A percentile compares a stretch with the other conserved stretches of the same genome.
These are phyloP conservation scores for Ladona fulva DNA, from an alignment of 1,140 invertebrate genomes.

Conservation along the genomic window DNA sequence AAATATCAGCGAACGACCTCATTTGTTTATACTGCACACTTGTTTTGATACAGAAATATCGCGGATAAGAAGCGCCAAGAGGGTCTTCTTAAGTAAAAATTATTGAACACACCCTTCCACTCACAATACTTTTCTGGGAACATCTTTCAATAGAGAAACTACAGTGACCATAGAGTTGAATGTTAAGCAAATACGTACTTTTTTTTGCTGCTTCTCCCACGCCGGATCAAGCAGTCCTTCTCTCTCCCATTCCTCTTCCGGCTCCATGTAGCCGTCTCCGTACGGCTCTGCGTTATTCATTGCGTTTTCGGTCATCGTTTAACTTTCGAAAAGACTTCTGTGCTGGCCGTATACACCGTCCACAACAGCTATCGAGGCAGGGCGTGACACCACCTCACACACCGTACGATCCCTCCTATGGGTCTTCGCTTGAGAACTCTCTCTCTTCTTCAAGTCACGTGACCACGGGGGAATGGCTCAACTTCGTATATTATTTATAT, in stretches of 20 bases:
- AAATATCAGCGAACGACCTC: too few species aligned
- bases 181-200: conserved; percentile 55
- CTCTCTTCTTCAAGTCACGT: not conserved
- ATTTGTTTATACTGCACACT: too few species aligned
- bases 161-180: too few species aligned
- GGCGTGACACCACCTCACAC: conserved; percentile 21
- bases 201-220: conserved; percentile 99
- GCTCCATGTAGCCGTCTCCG: conserved; percentile 91
- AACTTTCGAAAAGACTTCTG: conserved; percentile 13
- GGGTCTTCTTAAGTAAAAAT: too few species aligned
- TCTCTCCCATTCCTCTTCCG: conserved; percentile 98
- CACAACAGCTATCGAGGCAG: conserved; percentile 19
- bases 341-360: conserved; percentile 15
- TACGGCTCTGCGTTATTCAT: conserved; percentile 44
- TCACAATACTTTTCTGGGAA: too few species aligned
- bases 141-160: too few species aligned
- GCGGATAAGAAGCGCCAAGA: too few species aligned
- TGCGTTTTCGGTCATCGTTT: conserved; percentile 20
- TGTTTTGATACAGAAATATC: too few species aligned
- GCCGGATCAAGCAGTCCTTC: conserved; percentile 97
- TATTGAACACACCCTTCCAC: too few species aligned
- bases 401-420: conserved; percentile 22
- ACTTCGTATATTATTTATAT: not conserved
- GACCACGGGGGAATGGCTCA: not conserved
- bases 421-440: conserved; percentile 14